phyloP scores from a whole-genome alignment of 1,140 invertebrate genomes.

The Callitettix versicolor region DNA sequence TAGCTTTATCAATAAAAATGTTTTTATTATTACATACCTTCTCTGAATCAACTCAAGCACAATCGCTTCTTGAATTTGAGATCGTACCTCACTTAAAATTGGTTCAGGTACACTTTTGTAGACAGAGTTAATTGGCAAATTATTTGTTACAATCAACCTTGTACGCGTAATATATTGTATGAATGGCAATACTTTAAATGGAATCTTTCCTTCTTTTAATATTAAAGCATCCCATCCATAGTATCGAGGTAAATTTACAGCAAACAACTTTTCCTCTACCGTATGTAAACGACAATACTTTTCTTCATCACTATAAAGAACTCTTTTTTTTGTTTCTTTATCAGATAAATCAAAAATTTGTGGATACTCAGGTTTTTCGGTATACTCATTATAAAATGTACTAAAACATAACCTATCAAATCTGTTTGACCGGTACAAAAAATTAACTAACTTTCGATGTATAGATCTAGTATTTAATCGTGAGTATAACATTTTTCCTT shows the following conservation, averaged over 20 bases:
- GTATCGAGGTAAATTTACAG: conserved; percentile 65
- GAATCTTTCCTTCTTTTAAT: conserved; percentile 45
- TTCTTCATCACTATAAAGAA: conserved; percentile 11
- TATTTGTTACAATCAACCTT: conserved; percentile 40
- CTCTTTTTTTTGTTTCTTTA: conserved; percentile 8
- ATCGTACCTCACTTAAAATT: conserved; percentile 38
- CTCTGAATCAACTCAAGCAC: conserved; percentile 42
- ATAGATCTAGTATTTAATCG: too few species aligned
- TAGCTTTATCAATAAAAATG: too few species aligned
- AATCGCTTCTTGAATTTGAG: conserved; percentile 46
- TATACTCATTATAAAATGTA: background rate
- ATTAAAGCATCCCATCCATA: conserved; percentile 59
- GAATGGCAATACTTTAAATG: conserved; percentile 54
- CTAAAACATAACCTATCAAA: too few species aligned
- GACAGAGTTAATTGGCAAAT: conserved; percentile 34
- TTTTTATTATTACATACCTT: conserved; percentile 43
- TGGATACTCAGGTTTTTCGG: conserved; percentile 16
- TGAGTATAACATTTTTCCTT: too few species aligned
- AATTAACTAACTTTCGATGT: too few species aligned
- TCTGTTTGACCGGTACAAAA: too few species aligned
- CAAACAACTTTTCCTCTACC: conserved; percentile 71
- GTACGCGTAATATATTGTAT: conserved; percentile 63
- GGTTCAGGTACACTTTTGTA: conserved; percentile 31
- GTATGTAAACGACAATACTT: conserved; percentile 49
- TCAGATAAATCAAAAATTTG: conserved; percentile 15